These are phyloP conservation scores for Spatulosminthurus flaviceps DNA, from an alignment of 2,888 invertebrate species.

Conservation along the genomic window DNA sequence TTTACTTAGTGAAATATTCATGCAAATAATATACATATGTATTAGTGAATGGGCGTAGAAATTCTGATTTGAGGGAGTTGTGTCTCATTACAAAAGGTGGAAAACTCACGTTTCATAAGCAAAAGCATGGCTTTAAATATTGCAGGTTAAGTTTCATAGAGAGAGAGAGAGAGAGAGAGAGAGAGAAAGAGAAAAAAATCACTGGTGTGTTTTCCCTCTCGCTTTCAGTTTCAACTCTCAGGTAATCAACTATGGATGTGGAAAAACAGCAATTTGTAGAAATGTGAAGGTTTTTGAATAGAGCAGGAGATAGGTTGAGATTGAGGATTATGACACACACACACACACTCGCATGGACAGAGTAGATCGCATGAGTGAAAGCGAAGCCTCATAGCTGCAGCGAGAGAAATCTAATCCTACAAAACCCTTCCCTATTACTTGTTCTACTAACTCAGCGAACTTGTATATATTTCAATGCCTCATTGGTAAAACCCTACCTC, in stretches of 20 bases:
- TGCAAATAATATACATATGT: too few species aligned
- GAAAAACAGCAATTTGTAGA: slow-evolving; percentile 8
- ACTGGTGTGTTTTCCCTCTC: neutral
- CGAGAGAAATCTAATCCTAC: slow-evolving; percentile 44
- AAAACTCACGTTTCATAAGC: too few species aligned
- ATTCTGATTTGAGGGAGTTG: too few species aligned
- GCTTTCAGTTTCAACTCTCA: slow-evolving; percentile 2
- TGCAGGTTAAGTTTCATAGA: too few species aligned
- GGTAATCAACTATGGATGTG: slow-evolving; percentile 1
- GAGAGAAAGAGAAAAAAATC: neutral
- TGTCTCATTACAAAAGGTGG: too few species aligned
- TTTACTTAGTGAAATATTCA: too few species aligned
- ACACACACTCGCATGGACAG: neutral
- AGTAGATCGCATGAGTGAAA: slow-evolving; percentile 19
- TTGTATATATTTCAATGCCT: neutral
- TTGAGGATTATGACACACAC: slow-evolving; percentile 46
- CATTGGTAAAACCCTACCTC: too few species aligned
- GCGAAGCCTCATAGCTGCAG: neutral
- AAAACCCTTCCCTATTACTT: slow-evolving; percentile 30
- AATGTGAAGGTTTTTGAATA: neutral
- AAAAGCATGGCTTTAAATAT: too few species aligned
- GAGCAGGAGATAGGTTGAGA: slow-evolving; percentile 32
- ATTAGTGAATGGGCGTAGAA: too few species aligned
- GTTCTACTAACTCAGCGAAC: neutral
- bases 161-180: too few species aligned